Conservation (phyloP, 2,113 vertebrate species). For the Cricetomys ansorgei region DNA sequence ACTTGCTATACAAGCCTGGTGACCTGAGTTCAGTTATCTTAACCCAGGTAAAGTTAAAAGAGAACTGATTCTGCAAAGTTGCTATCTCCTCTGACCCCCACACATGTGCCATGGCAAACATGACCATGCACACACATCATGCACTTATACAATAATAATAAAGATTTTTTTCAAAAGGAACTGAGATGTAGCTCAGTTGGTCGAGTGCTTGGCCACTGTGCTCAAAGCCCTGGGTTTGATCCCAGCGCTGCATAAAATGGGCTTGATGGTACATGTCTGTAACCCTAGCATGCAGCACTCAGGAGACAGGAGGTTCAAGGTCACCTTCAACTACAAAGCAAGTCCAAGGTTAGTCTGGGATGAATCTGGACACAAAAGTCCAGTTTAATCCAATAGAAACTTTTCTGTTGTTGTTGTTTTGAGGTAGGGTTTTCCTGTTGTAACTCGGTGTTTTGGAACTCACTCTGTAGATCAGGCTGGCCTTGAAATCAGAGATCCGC, state of each 20-base stretch:
- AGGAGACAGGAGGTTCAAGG: background rate
- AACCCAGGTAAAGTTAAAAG: background rate
- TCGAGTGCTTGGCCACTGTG: background rate
- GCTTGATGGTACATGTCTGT: background rate
- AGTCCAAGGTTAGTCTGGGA: background rate
- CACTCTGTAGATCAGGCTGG: background rate
- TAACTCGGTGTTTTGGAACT: background rate
- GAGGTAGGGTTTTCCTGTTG: background rate
- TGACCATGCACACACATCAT: background rate
- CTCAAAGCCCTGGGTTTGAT: background rate
- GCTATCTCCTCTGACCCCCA: background rate
- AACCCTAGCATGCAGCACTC: background rate
- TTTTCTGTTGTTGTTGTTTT: background rate
- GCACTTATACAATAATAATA: background rate
- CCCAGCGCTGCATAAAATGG: background rate
- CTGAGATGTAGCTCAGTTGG: background rate
- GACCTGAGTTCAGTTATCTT: background rate
- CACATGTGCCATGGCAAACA: background rate
- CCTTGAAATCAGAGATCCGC: background rate
- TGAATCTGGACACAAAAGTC: background rate
- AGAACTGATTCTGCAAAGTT: background rate
- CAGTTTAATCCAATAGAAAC: background rate
- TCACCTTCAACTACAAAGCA: background rate
- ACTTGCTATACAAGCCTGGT: background rate
- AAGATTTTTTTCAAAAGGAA: background rate